Evolutionary conservation across 23 tunicate species (phyloP), one percentile per base, ranked within the genome.

Genomic region (Aplidium turbinatum): DNA sequence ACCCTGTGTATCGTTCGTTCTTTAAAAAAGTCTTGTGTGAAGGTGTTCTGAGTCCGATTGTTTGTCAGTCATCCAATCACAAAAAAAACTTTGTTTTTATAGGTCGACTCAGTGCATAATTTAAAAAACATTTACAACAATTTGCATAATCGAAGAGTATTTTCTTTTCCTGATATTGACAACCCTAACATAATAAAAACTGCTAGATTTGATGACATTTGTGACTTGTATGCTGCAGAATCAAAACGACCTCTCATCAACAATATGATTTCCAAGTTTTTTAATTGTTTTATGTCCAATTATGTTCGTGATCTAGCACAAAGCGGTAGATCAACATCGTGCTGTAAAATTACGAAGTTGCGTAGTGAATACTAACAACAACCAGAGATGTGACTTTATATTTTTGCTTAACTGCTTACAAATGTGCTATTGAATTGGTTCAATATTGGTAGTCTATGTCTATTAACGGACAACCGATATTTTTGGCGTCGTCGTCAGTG

Each of bases 21-120:
- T 53, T 53, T 27, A 53, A 53, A 53, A 53, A 53, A 19, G 23
- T 53, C 22, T 53, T 53, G 23, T 53, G 60, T 53, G 60, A 27
- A 7, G 60, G 60, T 53, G 60, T 53, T 53, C 60, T 53, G n/a
- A 53, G 60, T 53, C 22, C 60, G 4, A 53, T 53, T 24, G 60
- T 53, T 19, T 53, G 22, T 53, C n/a, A n/a, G n/a, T n/a, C n/a
- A 60, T 60, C 35, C 36, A 24, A 60, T 60, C 35, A 60, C 67
- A 29, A 28, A 60, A n/a, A 60, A 29, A n/a, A 35, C 36, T 9
- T 60, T 60, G n/a, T 60, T 60, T 60, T 60, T 60, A 60, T 29
- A 29, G 6, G 30, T 60, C 31, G 67, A 60, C 67, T 60, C 35
- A 6, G 67, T 60, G 67, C 67, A 60, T 29, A 60, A 27, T 60